phyloP scores from a whole-genome alignment of 2,113 vertebrate species.

The Sterrhoptilus dennistouni region DNA sequence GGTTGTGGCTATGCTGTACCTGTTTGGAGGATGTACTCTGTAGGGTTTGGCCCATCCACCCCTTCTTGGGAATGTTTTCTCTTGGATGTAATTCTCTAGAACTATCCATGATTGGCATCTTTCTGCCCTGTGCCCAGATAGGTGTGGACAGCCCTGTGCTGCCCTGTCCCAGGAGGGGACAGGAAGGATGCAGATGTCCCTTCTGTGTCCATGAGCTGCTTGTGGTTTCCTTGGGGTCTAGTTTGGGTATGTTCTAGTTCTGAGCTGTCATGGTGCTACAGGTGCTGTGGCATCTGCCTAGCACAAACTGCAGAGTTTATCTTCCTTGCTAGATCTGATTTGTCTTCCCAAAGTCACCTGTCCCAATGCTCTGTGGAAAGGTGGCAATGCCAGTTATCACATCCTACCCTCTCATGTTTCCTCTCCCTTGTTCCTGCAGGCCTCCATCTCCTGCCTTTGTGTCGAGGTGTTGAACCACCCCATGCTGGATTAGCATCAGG shows the following conservation, averaged over 20 bases:
- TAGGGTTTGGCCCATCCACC: background rate
- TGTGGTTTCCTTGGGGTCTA: background rate
- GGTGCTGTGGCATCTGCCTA: background rate
- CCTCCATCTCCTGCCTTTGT: background rate
- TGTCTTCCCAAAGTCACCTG: background rate
- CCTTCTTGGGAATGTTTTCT: background rate
- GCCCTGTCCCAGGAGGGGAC: background rate
- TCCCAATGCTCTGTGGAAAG: background rate
- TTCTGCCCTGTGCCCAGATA: background rate
- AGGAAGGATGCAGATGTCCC: background rate
- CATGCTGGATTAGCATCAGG: fast-evolving
- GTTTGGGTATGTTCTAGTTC: background rate
- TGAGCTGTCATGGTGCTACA: background rate
- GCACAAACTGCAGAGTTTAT: background rate
- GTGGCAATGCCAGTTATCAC: background rate
- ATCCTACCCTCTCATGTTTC: fast-evolving
- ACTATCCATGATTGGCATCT: background rate
- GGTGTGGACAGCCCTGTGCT: background rate
- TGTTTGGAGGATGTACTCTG: background rate
- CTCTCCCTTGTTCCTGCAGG: background rate
- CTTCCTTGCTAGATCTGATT: background rate
- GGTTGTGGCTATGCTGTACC: background rate
- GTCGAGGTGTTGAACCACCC: background rate
- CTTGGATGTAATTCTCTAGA: background rate
- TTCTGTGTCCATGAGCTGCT: background rate